Conservation (phyloP, 2,113 vertebrate species). For the Pimephales promelas region DNA sequence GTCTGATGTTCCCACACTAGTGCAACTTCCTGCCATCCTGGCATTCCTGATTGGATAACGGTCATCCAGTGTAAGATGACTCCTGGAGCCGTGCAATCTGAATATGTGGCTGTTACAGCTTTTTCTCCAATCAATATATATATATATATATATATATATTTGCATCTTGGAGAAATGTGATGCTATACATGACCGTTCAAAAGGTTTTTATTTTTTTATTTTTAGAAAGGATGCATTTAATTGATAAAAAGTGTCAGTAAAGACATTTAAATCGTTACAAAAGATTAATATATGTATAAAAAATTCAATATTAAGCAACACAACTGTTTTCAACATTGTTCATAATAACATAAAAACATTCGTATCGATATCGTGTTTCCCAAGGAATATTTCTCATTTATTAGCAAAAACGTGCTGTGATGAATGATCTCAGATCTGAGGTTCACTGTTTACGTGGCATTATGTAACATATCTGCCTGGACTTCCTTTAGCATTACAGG, state of each 20-base stretch:
- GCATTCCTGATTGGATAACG: slow-evolving; percentile 42
- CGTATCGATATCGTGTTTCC: neutral
- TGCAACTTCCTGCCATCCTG: slow-evolving; percentile 40
- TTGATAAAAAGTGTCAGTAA: neutral
- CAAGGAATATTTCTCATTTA: neutral
- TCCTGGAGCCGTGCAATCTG: slow-evolving; percentile 12
- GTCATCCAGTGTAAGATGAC: neutral
- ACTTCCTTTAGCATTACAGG: slow-evolving; percentile 25
- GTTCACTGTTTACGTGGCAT: slow-evolving; percentile 66
- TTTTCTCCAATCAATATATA: neutral
- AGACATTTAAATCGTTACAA: neutral
- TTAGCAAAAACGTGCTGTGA: neutral
- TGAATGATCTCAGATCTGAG: neutral
- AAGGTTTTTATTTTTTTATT: neutral
- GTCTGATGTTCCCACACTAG: neutral
- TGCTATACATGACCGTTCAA: neutral
- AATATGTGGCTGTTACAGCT: neutral
- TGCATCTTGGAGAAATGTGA: neutral
- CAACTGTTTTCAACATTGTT: neutral
- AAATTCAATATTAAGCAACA: neutral
- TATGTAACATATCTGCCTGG: slow-evolving; percentile 36
- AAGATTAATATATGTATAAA: neutral
- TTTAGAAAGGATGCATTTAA: neutral
- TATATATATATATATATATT: too few relatives aligned
- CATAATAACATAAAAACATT: neutral